Base-by-base conservation (phyloP, 1,140 invertebrate genomes). In the Cepaea nemoralis region DNA sequence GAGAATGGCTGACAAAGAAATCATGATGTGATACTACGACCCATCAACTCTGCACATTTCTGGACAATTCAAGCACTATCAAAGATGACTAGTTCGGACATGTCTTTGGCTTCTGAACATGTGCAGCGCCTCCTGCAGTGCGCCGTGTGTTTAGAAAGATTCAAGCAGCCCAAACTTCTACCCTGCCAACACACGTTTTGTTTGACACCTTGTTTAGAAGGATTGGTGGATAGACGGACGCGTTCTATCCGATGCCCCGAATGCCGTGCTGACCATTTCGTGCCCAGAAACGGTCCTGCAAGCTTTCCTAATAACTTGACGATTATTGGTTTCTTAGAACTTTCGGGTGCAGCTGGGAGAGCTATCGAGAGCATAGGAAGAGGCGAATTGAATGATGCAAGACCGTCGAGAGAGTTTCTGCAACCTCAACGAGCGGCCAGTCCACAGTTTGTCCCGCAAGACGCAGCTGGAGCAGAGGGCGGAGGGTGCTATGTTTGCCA, bases 121-220 rank as follows among this genome's bases (percentile, higher is more conserved):
- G 97, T 99, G 89, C 97, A 99, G 92, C 97, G 98, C 92, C 94
- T 99, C 88, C 93, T 99, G 85, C 98, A 97, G 80, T 99, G 98
- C 93, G 96, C 97, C 89, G 98, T 99, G 87, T 99, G 98, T 91
- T 92, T 99, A 89, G 98, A 99, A 92, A 94, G 98, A 85, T 99
- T 96, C 92, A 94, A 97, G 88, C 98, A 98, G 92, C 98, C 98
- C 42, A 99, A 99, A 93, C 93, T 99, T 87, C 92, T 99, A 87
- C 98, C 98, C 95, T 99, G 98, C 92, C 98, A 99, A 93, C 98
- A 99, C 94, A 99, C 98, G 83, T 99, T 99, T 92, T 99, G 98
- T 91, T 97, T 98, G 95, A 96, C 98, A 88, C 98, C 89, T 50
- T 90, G 90, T 83, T 83, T 91, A 14, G 86, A 89, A 78, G 88